Conservation (phyloP, 2,797 vertebrate genomes). For the Enteromius treurensis region DNA sequence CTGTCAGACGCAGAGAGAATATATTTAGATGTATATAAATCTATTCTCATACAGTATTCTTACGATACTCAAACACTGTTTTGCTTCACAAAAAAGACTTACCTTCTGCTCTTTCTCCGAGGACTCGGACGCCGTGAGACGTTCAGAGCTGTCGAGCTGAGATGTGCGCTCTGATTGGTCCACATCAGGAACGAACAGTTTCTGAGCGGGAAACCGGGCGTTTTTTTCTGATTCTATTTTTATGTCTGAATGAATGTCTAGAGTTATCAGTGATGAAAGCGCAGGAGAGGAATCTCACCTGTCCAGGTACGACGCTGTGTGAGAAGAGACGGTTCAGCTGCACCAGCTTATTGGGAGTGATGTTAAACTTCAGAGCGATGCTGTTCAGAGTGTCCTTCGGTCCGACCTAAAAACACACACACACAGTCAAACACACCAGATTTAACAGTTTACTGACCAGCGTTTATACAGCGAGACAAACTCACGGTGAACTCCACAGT, state of each 20-base stretch:
- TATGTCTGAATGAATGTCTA: no score
- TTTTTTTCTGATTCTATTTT: no score
- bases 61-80: not conserved
- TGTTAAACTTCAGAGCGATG: slow-evolving; percentile 94
- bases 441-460: no score
- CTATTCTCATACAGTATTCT: not conserved
- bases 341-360: slow-evolving; percentile 96
- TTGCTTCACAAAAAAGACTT: slow-evolving; percentile 42
- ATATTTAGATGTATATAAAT: no score
- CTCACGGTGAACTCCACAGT: slow-evolving; percentile 91
- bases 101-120: slow-evolving; percentile 64
- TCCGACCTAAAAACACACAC: slow-evolving; percentile 76
- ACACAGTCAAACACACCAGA: not conserved
- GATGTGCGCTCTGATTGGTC: slow-evolving; percentile 65
- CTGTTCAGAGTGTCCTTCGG: slow-evolving; percentile 90
- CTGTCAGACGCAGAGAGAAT: slow-evolving; percentile 75
- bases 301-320: slow-evolving; percentile 91
- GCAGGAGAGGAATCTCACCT: slow-evolving; percentile 78
- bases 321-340: slow-evolving; percentile 95
- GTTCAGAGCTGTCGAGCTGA: slow-evolving; percentile 63
- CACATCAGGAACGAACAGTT: slow-evolving; percentile 78
- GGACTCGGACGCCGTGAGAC: slow-evolving; percentile 15
- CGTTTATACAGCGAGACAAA: slow-evolving; percentile 31
- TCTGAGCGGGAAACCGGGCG: slow-evolving; percentile 63
- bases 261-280: not conserved